phyloP scores from a whole-genome alignment of 2,113 vertebrate genomes.

The Climacteris rufus region DNA sequence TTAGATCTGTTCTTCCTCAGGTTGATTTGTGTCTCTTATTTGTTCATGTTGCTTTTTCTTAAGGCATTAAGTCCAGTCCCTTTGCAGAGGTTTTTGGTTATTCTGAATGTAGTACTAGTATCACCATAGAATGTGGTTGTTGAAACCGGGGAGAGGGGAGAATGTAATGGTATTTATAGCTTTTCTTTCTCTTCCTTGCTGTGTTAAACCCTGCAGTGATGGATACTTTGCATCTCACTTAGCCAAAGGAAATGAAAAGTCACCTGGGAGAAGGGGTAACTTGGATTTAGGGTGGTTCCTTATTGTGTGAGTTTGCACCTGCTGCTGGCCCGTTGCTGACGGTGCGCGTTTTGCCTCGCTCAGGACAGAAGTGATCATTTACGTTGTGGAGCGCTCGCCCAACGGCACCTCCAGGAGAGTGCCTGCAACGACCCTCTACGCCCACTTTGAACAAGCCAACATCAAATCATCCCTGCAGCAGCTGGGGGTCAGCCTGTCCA shows the following conservation, averaged over 20 bases:
- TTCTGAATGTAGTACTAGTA: not conserved
- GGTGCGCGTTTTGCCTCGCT: fast-evolving
- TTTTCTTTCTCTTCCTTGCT: not conserved
- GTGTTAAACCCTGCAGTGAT: not conserved
- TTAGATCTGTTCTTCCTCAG: not conserved
- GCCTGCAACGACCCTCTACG: slow-evolving; percentile 80
- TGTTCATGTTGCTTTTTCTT: not conserved
- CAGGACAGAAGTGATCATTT: slow-evolving; percentile 94
- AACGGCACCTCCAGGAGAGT: slow-evolving; percentile 94
- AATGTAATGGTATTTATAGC: not conserved
- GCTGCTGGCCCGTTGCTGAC: not conserved
- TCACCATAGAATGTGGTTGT: not conserved
- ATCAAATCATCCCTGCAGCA: slow-evolving; percentile 86
- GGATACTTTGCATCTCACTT: not conserved
- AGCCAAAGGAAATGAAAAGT: not conserved
- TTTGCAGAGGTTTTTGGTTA: not conserved
- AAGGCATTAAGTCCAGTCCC: not conserved
- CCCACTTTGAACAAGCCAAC: slow-evolving; percentile 86
- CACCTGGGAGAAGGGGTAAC: not conserved
- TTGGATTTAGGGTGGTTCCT: not conserved
- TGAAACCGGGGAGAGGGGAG: not conserved
- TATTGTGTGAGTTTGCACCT: fast-evolving
- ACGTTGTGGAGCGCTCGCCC: slow-evolving; percentile 90
- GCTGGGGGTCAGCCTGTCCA: slow-evolving; percentile 84
- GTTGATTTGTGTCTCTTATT: not conserved